Base-by-base conservation (phyloP, 2,113 vertebrate genomes). In the Ciconia boyciana region DNA sequence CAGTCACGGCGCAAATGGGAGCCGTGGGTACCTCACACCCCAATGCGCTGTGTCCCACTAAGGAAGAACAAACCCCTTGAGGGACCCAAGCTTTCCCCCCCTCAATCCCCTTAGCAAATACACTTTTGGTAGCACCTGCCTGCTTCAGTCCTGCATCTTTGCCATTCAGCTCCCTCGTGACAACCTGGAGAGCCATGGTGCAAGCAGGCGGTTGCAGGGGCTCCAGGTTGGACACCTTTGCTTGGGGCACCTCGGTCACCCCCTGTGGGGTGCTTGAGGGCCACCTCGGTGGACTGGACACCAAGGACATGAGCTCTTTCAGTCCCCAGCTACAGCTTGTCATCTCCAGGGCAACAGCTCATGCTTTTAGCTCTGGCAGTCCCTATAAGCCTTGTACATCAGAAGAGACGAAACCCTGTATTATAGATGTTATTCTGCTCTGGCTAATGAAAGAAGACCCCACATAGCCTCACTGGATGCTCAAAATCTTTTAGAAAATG, bases 1-100 rank as follows among this genome's bases (percentile, higher is more conserved):
- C 14, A 52, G 29, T 19, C 29, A 28, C 1, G 1, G 44, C 2
- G 0, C 31, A 24, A 52, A 41, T 9, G 36, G 36, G 39, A 70
- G 19, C 1, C 0, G 8, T 18, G 36, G 13, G 24, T 31, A n/a
- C n/a, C 36, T 18, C n/a, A 46, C 13, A 46, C 19, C 24, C 22
- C 2, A 2, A 17, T 19, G 15, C 1, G 1, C 19, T 60, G 43
- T 25, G 24, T 77, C 51, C 58, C 39, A 22, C 3, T 9, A 70
- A 24, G n/a, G 49, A 87, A 41, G 43, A 88, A 16, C 22, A 83
- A 64, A 44, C 9, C 6, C 16, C 24, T 11, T 16, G 11, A 58
- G 26, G 21, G 10, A 14, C 31, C 31, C 46, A 72, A 16, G 68
- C 20, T 60, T 46, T n/a, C 2, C 13, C 32, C 44, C 5, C 3